Conservation (phyloP, 2,888 invertebrate species). For the Bimastos eiseni region DNA sequence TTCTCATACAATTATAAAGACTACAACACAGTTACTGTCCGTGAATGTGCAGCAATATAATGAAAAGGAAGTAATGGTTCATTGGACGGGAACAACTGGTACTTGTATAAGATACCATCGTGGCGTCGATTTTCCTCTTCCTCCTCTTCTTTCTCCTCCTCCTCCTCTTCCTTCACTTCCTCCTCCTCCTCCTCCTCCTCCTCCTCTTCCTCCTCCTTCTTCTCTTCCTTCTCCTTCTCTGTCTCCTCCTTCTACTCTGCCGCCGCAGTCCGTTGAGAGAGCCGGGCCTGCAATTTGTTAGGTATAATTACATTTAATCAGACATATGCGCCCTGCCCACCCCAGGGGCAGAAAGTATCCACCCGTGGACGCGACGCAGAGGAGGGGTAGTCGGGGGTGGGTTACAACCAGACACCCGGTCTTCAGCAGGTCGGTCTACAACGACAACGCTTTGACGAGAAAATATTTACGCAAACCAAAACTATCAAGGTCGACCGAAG, state of each 20-base stretch:
- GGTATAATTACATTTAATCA: constrained; percentile 13
- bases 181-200: no score
- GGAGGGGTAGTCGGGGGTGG: neutral
- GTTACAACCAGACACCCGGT: neutral
- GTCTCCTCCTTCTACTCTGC: no score
- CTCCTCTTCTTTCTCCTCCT: no score
- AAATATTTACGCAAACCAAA: neutral
- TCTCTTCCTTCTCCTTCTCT: no score
- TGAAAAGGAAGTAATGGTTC: neutral
- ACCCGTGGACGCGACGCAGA: neutral
- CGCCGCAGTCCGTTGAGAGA: neutral
- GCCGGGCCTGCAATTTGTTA: neutral
- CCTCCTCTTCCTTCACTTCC: no score
- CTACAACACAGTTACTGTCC: neutral
- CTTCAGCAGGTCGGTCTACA: neutral
- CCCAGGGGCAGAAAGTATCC: neutral
- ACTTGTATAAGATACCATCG: neutral
- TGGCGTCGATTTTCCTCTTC: neutral
- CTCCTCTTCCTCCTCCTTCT: no score
- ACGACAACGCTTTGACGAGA: neutral
- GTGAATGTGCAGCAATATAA: neutral
- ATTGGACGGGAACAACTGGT: neutral
- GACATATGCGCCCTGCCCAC: neutral
- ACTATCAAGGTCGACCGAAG: neutral
- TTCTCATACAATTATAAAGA: no score